Evolutionary conservation across 2,113 vertebrate species (phyloP).

Genomic region (Neolamprologus devosi): DNA sequence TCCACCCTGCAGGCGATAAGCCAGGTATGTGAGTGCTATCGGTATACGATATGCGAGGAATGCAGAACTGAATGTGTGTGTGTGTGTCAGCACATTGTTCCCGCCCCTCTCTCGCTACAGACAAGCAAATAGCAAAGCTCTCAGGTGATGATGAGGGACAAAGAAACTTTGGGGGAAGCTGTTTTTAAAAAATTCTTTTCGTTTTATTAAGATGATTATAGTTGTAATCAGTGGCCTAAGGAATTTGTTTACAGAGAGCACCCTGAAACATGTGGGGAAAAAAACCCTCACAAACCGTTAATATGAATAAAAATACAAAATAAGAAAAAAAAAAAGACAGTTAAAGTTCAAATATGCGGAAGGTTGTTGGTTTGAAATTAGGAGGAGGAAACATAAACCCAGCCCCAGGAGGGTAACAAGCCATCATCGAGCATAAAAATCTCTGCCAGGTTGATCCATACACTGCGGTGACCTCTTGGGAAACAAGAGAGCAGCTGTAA

Average conservation of each 20-base stretch:
- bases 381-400: not conserved
- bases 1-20: not conserved
- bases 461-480: not conserved
- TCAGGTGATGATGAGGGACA: constrained; percentile 41
- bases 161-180: constrained; percentile 18
- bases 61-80: constrained; percentile 13
- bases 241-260: not conserved
- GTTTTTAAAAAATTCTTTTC: not conserved
- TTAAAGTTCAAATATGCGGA: not conserved
- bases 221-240: not conserved
- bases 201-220: not conserved
- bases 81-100: constrained; percentile 44
- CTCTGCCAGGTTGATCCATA: not conserved
- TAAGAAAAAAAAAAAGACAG: not conserved
- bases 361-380: not conserved
- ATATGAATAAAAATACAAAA: not conserved
- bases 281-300: not conserved
- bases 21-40: constrained; percentile 12
- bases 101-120: not conserved
- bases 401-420: not conserved
- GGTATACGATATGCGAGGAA: constrained; percentile 48
- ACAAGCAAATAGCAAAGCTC: constrained; percentile 30
- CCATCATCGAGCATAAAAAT: not conserved
- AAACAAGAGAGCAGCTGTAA: not conserved
- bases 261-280: not conserved